These are phyloP conservation scores for Machimus rusticus DNA, from an alignment of 2,888 invertebrate genomes.

Conservation along the genomic window DNA sequence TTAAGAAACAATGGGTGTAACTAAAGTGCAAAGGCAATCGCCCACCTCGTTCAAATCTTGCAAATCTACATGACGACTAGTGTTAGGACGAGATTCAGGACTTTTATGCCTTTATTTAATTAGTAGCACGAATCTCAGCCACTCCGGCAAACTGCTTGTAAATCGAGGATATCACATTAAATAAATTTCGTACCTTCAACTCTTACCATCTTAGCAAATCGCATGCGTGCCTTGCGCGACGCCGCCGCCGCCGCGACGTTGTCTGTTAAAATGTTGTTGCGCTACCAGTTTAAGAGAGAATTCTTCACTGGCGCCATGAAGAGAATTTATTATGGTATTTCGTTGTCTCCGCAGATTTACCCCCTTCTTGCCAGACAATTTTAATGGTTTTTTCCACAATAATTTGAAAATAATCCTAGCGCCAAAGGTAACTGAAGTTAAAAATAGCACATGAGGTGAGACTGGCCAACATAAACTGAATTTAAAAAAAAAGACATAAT, in stretches of 20 bases:
- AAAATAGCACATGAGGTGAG: not conserved
- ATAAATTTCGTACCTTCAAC: constrained; percentile 17
- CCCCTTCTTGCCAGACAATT: not conserved
- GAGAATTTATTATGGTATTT: constrained; percentile 38
- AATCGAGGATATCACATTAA: not conserved
- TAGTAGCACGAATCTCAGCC: not conserved
- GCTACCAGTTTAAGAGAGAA: constrained; percentile 21
- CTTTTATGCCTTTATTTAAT: constrained; percentile 20
- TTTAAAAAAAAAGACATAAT: not conserved
- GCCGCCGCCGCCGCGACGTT: not conserved
- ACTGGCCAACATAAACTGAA: not conserved
- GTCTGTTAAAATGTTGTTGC: constrained; percentile 1
- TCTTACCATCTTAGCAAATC: not conserved
- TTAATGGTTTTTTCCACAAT: constrained; percentile 30
- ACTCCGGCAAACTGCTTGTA: not conserved
- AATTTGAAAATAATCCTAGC: constrained; percentile 1
- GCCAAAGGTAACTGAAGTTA: not conserved
- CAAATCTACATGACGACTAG: not conserved
- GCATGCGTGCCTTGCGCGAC: not conserved
- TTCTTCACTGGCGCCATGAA: constrained; percentile 36
- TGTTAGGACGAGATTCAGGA: not conserved
- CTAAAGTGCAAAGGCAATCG: not conserved
- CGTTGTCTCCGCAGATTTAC: not conserved
- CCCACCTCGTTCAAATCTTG: not conserved
- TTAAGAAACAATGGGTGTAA: not conserved